Base-by-base conservation (phyloP, 2,797 vertebrate genomes). In the Lates japonicus region DNA sequence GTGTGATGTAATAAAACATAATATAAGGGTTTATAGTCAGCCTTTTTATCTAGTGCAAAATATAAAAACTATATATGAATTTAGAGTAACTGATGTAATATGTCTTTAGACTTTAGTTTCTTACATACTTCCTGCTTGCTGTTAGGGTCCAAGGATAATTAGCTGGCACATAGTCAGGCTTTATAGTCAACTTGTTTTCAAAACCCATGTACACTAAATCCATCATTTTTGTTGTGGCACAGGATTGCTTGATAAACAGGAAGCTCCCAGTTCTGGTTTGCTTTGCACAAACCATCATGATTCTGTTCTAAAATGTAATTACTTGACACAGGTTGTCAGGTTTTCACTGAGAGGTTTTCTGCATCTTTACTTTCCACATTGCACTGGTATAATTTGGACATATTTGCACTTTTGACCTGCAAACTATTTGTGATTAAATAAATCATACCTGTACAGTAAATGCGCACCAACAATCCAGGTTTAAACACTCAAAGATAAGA, bases 71-170 rank as follows among this genome's bases (percentile, higher is more conserved):
- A 17, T 31, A 57, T 57, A 54, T 22, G 9, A 52, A 13, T 52
- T n/a, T 25, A 4, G 11, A 12, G n/a, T n/a, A n/a, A 13, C 9
- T 25, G 49, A 13, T 52, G 7, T 20, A 49, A 7, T 14, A 29
- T 29, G 25, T 29, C 25, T 29, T 37, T 16, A 64, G 17, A 46
- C 14, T 55, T 55, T 20, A 0, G 42, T 19, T 42, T 29, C 16
- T 25, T 31, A n/a, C n/a, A 42, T 25, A 57, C 13, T 65, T 7
- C 17, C 17, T 16, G 44, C 46, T 52, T 52, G 57, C 44, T 44
- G 48, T 61, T 35, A 31, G 52, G 52, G 35, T 71, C 25, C 39
- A 64, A 59, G 57, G 44, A 71, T 78, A 78, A 78, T 71, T 71
- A 78, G 29, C 22, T 78, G 25, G 33, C 31, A 35, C 22, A 20